These are phyloP conservation scores for Nothocercus julius DNA, from an alignment of 2,113 vertebrate species.

Conservation along the genomic window DNA sequence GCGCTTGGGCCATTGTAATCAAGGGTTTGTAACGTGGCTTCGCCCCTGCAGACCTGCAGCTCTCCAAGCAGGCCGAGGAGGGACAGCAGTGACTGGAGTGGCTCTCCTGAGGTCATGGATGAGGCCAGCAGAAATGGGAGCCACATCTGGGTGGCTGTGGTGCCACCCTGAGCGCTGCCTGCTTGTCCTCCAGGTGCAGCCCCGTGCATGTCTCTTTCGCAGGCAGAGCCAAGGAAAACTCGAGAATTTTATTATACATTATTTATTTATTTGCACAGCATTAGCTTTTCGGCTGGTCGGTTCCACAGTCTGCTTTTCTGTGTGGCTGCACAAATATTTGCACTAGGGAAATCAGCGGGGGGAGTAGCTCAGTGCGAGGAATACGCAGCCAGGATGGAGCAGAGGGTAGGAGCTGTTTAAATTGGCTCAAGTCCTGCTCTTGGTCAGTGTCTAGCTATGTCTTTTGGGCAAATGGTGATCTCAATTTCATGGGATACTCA, in stretches of 20 bases:
- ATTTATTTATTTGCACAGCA: conserved; percentile 32
- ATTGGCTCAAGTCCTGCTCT: background rate
- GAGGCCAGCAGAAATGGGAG: background rate
- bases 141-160: background rate
- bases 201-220: background rate
- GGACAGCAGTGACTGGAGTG: accelerated
- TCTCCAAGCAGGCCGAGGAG: background rate
- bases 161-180: accelerated
- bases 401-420: conserved; percentile 33
- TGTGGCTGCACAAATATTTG: conserved; percentile 52
- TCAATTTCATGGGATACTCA: background rate
- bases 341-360: background rate
- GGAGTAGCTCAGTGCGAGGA: background rate
- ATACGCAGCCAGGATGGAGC: background rate
- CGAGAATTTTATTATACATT: background rate
- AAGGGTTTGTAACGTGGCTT: background rate
- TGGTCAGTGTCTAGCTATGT: conserved; percentile 62
- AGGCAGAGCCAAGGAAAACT: background rate
- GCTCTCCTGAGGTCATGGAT: accelerated
- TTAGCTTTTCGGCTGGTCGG: background rate
- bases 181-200: background rate
- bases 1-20: background rate
- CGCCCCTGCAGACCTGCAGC: background rate
- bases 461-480: background rate
- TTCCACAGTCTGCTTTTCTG: background rate